Evolutionary conservation across 1,140 invertebrate species (phyloP).

Genomic region (Lepidotrigona ventralis): DNA sequence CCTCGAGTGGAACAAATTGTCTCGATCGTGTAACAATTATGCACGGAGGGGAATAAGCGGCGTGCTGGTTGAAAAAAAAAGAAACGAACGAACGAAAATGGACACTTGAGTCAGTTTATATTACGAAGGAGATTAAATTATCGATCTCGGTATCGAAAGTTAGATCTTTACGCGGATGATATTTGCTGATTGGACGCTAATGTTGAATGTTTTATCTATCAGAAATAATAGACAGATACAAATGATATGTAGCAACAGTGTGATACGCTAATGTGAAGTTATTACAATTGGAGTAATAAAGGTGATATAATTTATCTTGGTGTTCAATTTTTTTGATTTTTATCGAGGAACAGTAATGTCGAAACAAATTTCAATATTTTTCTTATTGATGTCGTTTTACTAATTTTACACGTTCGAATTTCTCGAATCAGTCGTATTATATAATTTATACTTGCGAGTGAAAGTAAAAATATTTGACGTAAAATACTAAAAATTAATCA

Average conservation of each 20-base stretch:
- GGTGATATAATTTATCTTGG: not conserved
- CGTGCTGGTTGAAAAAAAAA: not conserved
- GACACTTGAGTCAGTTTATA: not conserved
- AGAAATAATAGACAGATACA: not conserved
- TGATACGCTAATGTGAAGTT: not conserved
- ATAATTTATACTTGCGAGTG: too few species aligned
- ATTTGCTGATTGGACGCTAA: not conserved
- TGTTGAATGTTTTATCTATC: not conserved
- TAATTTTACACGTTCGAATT: not conserved
- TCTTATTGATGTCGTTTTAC: not conserved
- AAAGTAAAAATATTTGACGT: too few species aligned
- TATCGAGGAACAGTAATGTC: not conserved
- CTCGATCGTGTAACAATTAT: not conserved
- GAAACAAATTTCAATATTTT: not conserved
- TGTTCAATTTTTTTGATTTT: not conserved
- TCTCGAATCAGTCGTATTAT: too few species aligned
- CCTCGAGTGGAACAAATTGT: slow-evolving; percentile 11
- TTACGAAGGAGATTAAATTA: not conserved
- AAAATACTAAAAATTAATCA: too few species aligned
- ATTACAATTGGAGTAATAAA: not conserved
- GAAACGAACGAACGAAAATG: not conserved
- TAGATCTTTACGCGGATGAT: too few species aligned
- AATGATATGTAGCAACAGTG: not conserved
- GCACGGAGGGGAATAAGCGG: not conserved
- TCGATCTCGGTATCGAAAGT: not conserved